Evolutionary conservation across 2,113 vertebrate species (phyloP).

Genomic region (Melanerpes formicivorus): DNA sequence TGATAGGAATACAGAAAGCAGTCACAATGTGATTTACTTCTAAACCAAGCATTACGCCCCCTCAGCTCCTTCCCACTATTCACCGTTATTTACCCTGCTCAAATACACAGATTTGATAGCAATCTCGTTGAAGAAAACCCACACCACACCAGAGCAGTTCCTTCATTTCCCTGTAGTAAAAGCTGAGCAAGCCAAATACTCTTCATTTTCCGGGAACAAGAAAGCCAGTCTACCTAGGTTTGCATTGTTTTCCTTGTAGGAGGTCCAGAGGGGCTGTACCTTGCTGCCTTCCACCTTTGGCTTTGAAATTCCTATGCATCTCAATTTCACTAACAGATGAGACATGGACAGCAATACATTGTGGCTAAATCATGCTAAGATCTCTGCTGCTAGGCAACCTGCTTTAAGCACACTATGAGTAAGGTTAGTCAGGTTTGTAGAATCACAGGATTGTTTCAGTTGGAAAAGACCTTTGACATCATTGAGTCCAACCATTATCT

Average conservation of each 20-base stretch:
- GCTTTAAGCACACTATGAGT: neutral
- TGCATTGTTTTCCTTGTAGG: neutral
- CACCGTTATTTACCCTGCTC: neutral
- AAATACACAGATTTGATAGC: neutral
- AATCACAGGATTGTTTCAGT: too few relatives aligned
- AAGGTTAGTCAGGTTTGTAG: neutral
- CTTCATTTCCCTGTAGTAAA: neutral
- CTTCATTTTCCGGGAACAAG: neutral
- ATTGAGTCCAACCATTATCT: too few relatives aligned
- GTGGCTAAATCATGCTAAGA: neutral
- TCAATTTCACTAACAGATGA: neutral
- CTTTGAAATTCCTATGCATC: neutral
- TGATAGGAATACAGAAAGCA: neutral
- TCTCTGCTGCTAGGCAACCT: slow-evolving; percentile 24
- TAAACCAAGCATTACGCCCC: neutral
- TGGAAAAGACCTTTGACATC: too few relatives aligned
- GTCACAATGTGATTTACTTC: neutral
- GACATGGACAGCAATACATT: neutral
- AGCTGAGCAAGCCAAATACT: neutral
- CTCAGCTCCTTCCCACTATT: neutral
- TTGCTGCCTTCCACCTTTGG: neutral
- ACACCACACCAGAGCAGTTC: neutral
- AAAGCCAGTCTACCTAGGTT: neutral
- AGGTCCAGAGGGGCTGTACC: neutral
- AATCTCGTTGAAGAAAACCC: neutral